Evolutionary conservation across 2,888 invertebrate species (phyloP), one percentile per base, ranked within the genome.

Genomic region (Leucophora obtusa): DNA sequence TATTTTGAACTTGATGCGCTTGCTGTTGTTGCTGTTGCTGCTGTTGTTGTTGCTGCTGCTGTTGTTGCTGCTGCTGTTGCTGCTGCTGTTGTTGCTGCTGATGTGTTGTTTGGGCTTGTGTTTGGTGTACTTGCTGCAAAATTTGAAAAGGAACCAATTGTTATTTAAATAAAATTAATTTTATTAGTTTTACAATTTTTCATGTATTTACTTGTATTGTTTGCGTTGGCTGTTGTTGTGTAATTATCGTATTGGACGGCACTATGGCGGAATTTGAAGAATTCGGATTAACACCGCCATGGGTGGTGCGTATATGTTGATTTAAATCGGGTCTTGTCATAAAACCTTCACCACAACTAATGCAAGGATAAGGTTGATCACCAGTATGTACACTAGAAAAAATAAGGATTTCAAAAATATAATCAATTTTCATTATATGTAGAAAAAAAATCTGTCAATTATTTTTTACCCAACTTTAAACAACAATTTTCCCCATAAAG

Each of bases 341-440:
- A 89, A 95, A 95, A 14, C 94, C 94, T 89, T 95, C 95, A 18
- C 95, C 95, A 86, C 95, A 95, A 83, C 94, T 94, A 65, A 94
- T 92, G 85, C 95, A 95, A 11, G 94, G 93, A 82, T 94, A 94
- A 0, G 94, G 93, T 59, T 94, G 94, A 86, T 95, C 95, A 9
- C 94, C 94, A 21, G 94, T 94, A 86, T 95, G 95, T 51, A 94
- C 92, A 87, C 94, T 93, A 74, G 47, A 70, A 68, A 53, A 28
- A 28, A 28, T 4, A 1, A 28, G 28, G 2, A 24, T 24, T 3
- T 2, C 2, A 24, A 3, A 24, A 24, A 24, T 24, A 24, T 24
- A 24, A 24, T 24, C 2, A 3, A 24, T 24, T 24, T 24, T 24
- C 6, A 7, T 28, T 28, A 6, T 6, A 28, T 11, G 18, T 10